phyloP scores from a whole-genome alignment of 2,888 invertebrate species.

The Phengaris arion region DNA sequence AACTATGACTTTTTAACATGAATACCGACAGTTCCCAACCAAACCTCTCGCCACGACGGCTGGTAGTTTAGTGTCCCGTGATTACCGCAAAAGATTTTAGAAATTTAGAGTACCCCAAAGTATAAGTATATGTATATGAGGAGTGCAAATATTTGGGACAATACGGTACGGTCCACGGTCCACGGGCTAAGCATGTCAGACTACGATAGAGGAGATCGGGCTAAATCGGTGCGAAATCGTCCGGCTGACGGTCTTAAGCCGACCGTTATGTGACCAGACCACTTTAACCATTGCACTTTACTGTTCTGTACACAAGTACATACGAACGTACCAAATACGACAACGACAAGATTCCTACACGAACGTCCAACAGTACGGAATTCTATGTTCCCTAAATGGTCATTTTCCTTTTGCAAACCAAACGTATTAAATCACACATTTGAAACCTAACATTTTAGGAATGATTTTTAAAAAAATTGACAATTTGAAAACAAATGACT shows the following conservation, averaged over 20 bases:
- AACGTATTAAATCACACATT: not conserved
- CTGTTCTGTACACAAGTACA: constrained; percentile 32
- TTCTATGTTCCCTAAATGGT: constrained; percentile 1
- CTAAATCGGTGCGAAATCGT: constrained; percentile 57
- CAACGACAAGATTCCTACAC: not conserved
- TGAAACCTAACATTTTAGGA: not conserved
- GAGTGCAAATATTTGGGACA: not conserved
- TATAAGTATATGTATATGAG: no score
- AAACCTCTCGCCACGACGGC: no score
- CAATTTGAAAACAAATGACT: no score
- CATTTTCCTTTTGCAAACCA: not conserved
- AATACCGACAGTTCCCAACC: no score
- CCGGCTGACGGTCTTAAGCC: constrained; percentile 55
- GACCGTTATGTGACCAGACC: constrained; percentile 50
- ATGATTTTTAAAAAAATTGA: not conserved
- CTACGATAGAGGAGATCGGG: constrained; percentile 68
- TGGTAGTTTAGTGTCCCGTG: no score
- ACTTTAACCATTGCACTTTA: constrained; percentile 35
- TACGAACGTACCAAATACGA: constrained; percentile 10
- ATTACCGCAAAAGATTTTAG: no score
- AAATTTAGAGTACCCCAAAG: no score
- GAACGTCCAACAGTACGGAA: not conserved
- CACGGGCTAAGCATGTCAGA: constrained; percentile 50
- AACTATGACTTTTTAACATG: no score
- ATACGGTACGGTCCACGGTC: not conserved